phyloP scores from a whole-genome alignment of 2,888 invertebrate species.

The Tolmerus cingulatus region DNA sequence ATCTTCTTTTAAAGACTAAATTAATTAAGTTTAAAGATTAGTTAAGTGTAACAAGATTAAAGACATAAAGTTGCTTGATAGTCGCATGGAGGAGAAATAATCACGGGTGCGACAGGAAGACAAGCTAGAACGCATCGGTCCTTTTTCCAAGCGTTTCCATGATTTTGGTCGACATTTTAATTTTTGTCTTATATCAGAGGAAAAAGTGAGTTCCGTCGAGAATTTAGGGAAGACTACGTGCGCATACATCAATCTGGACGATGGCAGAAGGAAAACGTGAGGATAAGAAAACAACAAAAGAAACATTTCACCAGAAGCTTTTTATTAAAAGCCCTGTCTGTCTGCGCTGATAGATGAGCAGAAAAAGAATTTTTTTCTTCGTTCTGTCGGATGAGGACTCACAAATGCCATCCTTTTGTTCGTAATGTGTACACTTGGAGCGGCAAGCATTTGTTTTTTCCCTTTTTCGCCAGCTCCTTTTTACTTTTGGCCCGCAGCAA shows the following conservation, averaged over 20 bases:
- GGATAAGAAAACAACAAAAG: constrained; percentile 37
- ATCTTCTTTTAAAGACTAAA: not conserved
- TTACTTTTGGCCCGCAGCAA: constrained; percentile 13
- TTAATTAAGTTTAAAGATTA: not conserved
- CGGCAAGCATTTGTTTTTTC: not conserved
- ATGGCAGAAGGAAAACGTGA: constrained; percentile 31
- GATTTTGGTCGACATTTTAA: not conserved
- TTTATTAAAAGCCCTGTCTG: constrained; percentile 48
- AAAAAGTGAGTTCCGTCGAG: constrained; percentile 3
- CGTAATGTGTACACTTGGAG: constrained; percentile 22
- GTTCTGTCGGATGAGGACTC: constrained; percentile 9
- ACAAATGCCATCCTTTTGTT: constrained; percentile 37
- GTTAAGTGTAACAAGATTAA: not conserved
- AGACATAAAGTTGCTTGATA: not conserved
- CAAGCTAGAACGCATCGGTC: not conserved
- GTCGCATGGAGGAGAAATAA: not conserved
- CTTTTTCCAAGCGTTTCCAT: not conserved
- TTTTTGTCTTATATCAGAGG: not conserved
- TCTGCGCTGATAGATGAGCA: constrained; percentile 49
- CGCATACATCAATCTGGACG: constrained; percentile 37
- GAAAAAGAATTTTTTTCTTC: constrained; percentile 43
- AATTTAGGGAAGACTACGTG: constrained; percentile 30
- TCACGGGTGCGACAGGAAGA: not conserved
- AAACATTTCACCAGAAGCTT: constrained; percentile 43
- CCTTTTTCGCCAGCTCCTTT: not conserved